These are phyloP conservation scores for Oryctes rhinoceros DNA, from an alignment of 1,140 invertebrate species.

Conservation along the genomic window DNA sequence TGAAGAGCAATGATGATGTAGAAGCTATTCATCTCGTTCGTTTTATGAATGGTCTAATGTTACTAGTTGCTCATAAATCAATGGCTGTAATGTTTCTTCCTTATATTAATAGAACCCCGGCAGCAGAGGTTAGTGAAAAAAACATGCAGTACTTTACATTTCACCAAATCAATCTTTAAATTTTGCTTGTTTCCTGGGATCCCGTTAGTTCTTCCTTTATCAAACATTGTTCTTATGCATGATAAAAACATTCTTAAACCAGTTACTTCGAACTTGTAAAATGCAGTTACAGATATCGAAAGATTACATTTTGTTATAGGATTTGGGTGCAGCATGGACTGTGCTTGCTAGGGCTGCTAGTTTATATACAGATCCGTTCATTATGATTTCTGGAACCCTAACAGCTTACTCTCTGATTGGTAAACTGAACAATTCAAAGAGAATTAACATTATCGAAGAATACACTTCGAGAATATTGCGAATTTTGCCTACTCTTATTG, in stretches of 20 bases:
- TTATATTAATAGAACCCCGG: slow-evolving; percentile 73
- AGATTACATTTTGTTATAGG: slow-evolving; percentile 36
- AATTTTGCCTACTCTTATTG: slow-evolving; percentile 66
- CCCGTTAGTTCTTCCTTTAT: no score
- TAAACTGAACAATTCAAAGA: slow-evolving; percentile 66
- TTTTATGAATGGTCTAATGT: slow-evolving; percentile 71
- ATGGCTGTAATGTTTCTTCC: slow-evolving; percentile 78
- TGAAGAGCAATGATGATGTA: slow-evolving; percentile 64
- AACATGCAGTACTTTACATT: background rate
- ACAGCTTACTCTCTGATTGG: slow-evolving; percentile 73
- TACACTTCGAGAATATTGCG: slow-evolving; percentile 70
- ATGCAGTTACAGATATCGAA: background rate
- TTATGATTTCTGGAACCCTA: slow-evolving; percentile 77
- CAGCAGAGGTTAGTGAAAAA: slow-evolving; percentile 67
- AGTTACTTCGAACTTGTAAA: no score
- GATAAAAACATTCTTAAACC: no score
- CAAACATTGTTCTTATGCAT: no score
- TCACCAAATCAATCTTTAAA: background rate
- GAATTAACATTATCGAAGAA: slow-evolving; percentile 68
- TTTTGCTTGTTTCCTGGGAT: background rate
- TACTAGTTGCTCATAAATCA: slow-evolving; percentile 76
- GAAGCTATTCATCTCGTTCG: slow-evolving; percentile 73
- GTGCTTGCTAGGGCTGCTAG: slow-evolving; percentile 77
- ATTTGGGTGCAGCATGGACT: slow-evolving; percentile 73
- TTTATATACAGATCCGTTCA: slow-evolving; percentile 80